phyloP scores from a whole-genome alignment of 2,113 vertebrate genomes.

The Menidia beryllina region DNA sequence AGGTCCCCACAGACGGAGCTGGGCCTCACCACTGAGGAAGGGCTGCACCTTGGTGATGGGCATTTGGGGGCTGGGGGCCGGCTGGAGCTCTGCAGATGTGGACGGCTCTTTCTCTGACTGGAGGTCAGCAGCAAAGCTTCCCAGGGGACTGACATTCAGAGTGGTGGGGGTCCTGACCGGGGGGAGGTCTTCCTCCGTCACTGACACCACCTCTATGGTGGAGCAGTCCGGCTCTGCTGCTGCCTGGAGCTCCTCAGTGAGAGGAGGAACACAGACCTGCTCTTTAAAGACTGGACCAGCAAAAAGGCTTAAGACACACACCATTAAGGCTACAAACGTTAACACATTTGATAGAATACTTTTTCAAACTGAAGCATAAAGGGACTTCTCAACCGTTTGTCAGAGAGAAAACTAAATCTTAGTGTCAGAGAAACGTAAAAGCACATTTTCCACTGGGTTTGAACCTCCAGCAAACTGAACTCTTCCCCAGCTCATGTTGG shows the following conservation, averaged over 20 bases:
- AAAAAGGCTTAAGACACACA: too few species aligned
- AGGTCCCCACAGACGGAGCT: too few species aligned
- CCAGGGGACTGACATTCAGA: slow-evolving; percentile 66
- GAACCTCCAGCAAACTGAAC: too few species aligned
- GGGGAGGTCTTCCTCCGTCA: slow-evolving; percentile 80
- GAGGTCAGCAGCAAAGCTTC: slow-evolving; percentile 35
- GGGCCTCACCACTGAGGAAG: slow-evolving; percentile 74
- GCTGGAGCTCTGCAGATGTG: slow-evolving; percentile 32
- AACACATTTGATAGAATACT: too few species aligned
- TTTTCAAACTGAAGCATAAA: too few species aligned
- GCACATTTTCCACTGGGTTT: too few species aligned
- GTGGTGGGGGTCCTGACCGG: slow-evolving; percentile 67
- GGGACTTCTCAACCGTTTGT: too few species aligned
- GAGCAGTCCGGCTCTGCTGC: slow-evolving; percentile 38
- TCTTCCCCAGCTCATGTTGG: too few species aligned
- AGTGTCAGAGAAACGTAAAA: too few species aligned
- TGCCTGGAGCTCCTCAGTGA: slow-evolving; percentile 19
- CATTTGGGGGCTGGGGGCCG: slow-evolving; percentile 62
- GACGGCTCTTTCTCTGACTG: slow-evolving; percentile 13
- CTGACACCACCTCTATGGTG: slow-evolving; percentile 76
- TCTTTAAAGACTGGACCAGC: too few species aligned
- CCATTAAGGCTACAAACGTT: too few species aligned
- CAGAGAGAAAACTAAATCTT: too few species aligned
- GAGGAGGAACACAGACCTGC: not conserved
- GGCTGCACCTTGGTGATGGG: slow-evolving; percentile 83